Base-by-base conservation (phyloP, 2,888 invertebrate species). In the Emesis furor region DNA sequence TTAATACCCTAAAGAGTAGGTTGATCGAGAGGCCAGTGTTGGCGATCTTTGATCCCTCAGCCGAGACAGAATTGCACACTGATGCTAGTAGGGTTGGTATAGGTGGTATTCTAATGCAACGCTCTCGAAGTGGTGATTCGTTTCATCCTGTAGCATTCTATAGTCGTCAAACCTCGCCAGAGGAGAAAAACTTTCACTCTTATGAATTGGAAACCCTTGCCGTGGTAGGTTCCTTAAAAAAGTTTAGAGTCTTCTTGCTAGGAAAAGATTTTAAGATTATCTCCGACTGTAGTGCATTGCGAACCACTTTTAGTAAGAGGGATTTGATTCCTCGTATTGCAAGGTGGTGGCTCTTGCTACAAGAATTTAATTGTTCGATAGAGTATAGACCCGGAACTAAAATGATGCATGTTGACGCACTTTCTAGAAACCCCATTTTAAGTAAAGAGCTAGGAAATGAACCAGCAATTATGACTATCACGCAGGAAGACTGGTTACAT, bases 141-240 rank as follows among this genome's bases (percentile, higher is more conserved):
- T 35, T 42, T 42, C 42, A 73, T 30, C 65, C 80, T 35, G 67
- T 80, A 32, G 68, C 73, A 17, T 76, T 79, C 32, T 82, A 68
- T 55, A 82, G 82, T 65, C 55, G 77, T 10, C 73, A 79, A 59
- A 83, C 82, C 6, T 76, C 88, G 1, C 74, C 79, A 0, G 87
- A 88, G 6, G 88, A 89, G 71, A 77, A 76, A 67, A 73, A 85
- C 8, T 85, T 84, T 3, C 84, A 83, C 30, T 79, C 86, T 0
- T 89, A 82, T 74, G 89, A 90, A 35, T 62, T 90, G 3, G 88
- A 90, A 65, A 86, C 88, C 0, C 59, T 87, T 8, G 86, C 86
- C 0, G 73, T 86, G 0, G 51, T 88, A 24, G 24, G 76, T 3
- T 84, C 86, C 12, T 68, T 89, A 14, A 62, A 78, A n/a, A 81